Evolutionary conservation across 2,888 invertebrate species (phyloP), one percentile per base, ranked within the genome.

Genomic region (Cryptocephalus moraei): DNA sequence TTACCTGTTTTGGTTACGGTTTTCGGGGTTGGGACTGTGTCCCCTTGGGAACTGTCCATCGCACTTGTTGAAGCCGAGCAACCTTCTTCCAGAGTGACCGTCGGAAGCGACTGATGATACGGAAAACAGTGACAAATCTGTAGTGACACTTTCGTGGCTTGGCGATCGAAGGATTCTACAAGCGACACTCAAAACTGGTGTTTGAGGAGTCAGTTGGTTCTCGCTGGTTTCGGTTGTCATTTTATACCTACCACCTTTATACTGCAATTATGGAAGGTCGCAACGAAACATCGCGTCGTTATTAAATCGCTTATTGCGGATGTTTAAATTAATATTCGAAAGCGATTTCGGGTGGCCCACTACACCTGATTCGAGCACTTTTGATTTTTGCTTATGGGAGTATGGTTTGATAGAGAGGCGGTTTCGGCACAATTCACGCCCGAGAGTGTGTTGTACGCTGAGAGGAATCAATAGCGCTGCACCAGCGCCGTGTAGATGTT

Each of bases 61-160:
- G 50, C 71, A 72, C 61, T 74, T 76, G 41, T 73, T 74, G 56
- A 78, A 77, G 46, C 71, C 71, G 11, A 76, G 67, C 41, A 78
- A 63, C 51, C 68, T 57, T 45, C 69, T 55, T 32, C 65, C 65
- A 12, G 71, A 69, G 49, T 74, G 70, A 10, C 68, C 67, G 47
- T 79, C 77, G n/a, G 78, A 78, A 4, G 74, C 71, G 33, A 76
- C 77, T 11, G 78, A 77, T 8, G 78, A 78, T 50, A 80, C 79
- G 34, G 87, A 86, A 71, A 88, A 85, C 49, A 88, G 72, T 0
- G 87, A 88, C 45, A 89, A 72, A 68, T 89, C 88, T 0, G 88
- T 89, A 10, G 86, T 86, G 58, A 89, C 86, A 12, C 86, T 86
- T 71, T 90, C 89, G 70, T 86, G 87, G 12, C 86, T 87, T 6